Evolutionary conservation across 2,113 vertebrate genomes (phyloP).

Genomic region (Tonatia bakeri): DNA sequence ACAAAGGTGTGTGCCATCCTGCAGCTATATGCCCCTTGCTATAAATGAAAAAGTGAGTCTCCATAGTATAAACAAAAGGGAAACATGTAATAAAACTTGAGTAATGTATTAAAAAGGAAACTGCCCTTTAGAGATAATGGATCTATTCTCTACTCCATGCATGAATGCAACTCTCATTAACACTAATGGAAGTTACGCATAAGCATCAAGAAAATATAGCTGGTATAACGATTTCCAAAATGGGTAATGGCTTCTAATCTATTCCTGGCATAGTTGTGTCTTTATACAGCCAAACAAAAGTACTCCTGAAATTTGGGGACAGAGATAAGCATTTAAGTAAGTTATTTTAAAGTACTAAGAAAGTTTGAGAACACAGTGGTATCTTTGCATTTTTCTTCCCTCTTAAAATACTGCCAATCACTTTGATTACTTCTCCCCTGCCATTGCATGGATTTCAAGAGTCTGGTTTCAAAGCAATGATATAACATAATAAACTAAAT

Average conservation of each 20-base stretch:
- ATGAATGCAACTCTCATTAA: slow-evolving; percentile 70
- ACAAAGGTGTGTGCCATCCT: neutral
- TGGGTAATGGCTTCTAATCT: slow-evolving; percentile 59
- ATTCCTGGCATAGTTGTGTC: slow-evolving; percentile 38
- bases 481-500: neutral
- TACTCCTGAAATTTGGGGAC: slow-evolving; percentile 44
- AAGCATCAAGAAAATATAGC: slow-evolving; percentile 59
- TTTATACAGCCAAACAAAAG: slow-evolving; percentile 56
- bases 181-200: slow-evolving; percentile 58
- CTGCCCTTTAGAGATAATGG: slow-evolving; percentile 67
- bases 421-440: neutral
- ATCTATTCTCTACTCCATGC: slow-evolving; percentile 60
- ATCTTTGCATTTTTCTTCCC: neutral
- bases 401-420: neutral
- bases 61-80: slow-evolving; percentile 51
- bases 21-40: neutral
- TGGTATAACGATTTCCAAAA: slow-evolving; percentile 57
- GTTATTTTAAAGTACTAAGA: slow-evolving; percentile 37
- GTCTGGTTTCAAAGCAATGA: neutral
- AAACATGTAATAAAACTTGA: slow-evolving; percentile 64
- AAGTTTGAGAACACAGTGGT: neutral
- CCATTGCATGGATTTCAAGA: neutral
- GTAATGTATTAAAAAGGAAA: slow-evolving; percentile 63
- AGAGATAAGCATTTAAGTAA: slow-evolving; percentile 38
- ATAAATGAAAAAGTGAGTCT: slow-evolving; percentile 25